Conservation (phyloP, 2,888 invertebrate genomes). For the Sarcophaga variegata region DNA sequence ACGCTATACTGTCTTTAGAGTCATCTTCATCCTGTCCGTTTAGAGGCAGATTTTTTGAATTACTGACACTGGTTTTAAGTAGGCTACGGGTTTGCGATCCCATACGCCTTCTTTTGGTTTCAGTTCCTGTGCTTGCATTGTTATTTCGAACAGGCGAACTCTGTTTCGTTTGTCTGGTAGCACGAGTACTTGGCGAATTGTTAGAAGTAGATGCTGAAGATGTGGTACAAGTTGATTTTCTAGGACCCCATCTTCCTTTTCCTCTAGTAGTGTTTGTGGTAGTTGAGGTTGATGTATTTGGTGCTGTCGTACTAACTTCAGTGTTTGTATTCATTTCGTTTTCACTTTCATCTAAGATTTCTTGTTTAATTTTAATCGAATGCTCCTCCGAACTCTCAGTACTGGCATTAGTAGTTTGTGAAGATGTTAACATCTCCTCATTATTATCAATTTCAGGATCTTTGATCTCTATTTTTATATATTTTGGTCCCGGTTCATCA, state of each 20-base stretch:
- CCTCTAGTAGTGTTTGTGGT: constrained; percentile 70
- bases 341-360: constrained; percentile 73
- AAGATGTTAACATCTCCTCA: constrained; percentile 55
- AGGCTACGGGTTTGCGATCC: constrained; percentile 67
- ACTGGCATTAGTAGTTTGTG: constrained; percentile 57
- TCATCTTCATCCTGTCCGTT: constrained; percentile 77
- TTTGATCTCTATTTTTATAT: constrained; percentile 74
- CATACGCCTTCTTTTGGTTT: constrained; percentile 70
- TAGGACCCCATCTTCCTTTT: constrained; percentile 70
- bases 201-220: constrained; percentile 59
- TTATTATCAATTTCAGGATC: constrained; percentile 63
- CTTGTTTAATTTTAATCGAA: constrained; percentile 75
- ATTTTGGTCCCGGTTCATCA: constrained; percentile 73
- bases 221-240: constrained; percentile 69
- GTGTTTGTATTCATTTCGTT: constrained; percentile 33
- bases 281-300: constrained; percentile 20
- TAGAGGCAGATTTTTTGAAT: constrained; percentile 22
- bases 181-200: constrained; percentile 74
- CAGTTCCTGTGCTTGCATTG: constrained; percentile 48
- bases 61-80: constrained; percentile 49
- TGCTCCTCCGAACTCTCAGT: constrained; percentile 56
- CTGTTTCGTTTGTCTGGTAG: constrained; percentile 75
- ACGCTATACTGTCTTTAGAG: constrained; percentile 79
- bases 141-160: constrained; percentile 72
- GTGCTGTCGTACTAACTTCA: constrained; percentile 62